Conservation (phyloP, 2,888 invertebrate genomes). For the Aphodius granarius region DNA sequence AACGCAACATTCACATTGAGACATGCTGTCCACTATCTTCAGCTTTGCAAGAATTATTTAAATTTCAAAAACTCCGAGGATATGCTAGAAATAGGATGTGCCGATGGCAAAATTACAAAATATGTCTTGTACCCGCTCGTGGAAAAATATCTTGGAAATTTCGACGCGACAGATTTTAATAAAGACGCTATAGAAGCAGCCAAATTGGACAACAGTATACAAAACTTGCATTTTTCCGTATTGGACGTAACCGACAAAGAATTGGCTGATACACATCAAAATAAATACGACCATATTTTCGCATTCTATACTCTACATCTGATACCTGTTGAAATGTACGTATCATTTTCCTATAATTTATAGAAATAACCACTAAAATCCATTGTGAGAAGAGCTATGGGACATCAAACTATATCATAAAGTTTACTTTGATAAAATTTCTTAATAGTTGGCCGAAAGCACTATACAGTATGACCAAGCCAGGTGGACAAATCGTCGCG, state of each 20-base stretch:
- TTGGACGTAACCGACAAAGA: not conserved
- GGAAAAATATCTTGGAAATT: not conserved
- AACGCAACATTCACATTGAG: not conserved
- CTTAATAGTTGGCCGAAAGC: not conserved
- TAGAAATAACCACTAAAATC: too few relatives aligned
- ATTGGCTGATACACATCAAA: not conserved
- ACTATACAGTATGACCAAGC: not conserved
- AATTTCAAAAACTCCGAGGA: not conserved
- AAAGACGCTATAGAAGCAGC: not conserved
- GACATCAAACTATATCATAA: not conserved
- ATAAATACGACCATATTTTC: not conserved
- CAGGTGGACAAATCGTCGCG: not conserved
- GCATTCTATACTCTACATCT: not conserved
- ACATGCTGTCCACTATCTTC: not conserved
- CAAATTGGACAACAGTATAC: not conserved
- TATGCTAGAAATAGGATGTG: not conserved
- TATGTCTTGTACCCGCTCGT: not conserved
- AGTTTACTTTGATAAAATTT: not conserved
- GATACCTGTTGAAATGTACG: not conserved
- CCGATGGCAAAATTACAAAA: not conserved
- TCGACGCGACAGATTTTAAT: not conserved
- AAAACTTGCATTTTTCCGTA: not conserved
- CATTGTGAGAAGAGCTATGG: too few relatives aligned
- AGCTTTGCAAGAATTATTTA: not conserved
- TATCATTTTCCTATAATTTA: too few relatives aligned